These are phyloP conservation scores for Macrobrachium rosenbergii DNA, from an alignment of 1,140 invertebrate genomes.

Conservation along the genomic window DNA sequence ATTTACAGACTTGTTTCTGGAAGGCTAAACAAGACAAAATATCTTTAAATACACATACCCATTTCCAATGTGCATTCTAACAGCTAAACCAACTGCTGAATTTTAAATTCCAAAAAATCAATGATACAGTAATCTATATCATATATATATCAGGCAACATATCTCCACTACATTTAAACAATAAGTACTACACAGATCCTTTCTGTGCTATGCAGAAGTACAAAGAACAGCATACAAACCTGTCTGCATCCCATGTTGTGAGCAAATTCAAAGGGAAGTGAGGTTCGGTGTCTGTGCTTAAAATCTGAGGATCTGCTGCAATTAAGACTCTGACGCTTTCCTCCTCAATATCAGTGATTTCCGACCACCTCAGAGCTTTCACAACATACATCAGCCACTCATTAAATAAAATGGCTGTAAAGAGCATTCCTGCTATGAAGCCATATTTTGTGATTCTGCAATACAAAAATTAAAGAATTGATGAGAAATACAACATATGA, in stretches of 20 bases:
- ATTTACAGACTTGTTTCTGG: no score
- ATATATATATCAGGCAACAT: no score
- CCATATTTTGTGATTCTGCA: slow-evolving; percentile 40
- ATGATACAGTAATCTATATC: no score
- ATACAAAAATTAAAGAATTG: neutral
- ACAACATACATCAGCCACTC: slow-evolving; percentile 44
- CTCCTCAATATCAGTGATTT: neutral
- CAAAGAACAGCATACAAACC: slow-evolving; percentile 72
- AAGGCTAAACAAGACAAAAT: no score
- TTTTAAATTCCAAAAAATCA: no score
- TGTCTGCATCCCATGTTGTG: slow-evolving; percentile 85
- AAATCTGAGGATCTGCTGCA: slow-evolving; percentile 93
- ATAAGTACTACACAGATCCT: no score
- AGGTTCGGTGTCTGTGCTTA: slow-evolving; percentile 81
- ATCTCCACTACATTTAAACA: no score
- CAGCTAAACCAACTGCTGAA: no score
- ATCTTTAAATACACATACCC: no score
- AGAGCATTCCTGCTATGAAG: slow-evolving; percentile 10
- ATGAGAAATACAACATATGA: neutral
- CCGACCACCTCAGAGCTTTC: slow-evolving; percentile 34
- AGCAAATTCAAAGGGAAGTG: slow-evolving; percentile 72
- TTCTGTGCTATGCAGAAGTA: no score
- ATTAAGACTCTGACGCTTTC: slow-evolving; percentile 76
- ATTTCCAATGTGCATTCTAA: no score
- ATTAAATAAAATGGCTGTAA: slow-evolving; percentile 30